Conservation (phyloP, 2,797 vertebrate genomes). For the Astyanax mexicanus region DNA sequence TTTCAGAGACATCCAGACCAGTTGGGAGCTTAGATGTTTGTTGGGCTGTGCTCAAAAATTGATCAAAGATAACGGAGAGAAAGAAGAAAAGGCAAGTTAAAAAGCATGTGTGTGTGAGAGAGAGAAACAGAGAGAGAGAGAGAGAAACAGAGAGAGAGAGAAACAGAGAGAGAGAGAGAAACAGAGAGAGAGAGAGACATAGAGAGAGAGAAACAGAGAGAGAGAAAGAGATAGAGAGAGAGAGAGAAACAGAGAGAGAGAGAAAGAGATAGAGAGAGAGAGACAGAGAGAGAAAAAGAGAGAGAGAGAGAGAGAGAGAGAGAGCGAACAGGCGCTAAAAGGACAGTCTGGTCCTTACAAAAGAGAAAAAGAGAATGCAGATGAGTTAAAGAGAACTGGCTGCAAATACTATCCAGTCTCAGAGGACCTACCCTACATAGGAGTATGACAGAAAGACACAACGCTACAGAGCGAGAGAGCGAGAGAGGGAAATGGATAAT, state of each 20-base stretch:
- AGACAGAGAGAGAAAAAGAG: neutral
- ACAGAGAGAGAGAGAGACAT: neutral
- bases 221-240: neutral
- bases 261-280: neutral
- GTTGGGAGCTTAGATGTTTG: neutral
- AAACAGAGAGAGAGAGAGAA: neutral
- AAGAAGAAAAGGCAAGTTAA: neutral
- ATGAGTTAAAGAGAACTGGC: slow-evolving; percentile 30
- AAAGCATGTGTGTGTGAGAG: neutral
- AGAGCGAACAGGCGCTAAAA: neutral
- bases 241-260: neutral
- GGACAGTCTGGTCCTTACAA: neutral
- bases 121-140: neutral
- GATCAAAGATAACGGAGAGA: neutral
- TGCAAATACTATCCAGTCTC: slow-evolving; percentile 29
- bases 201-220: neutral
- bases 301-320: neutral
- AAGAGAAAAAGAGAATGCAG: neutral
- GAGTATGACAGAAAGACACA: slow-evolving; percentile 20
- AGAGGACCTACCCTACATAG: slow-evolving; percentile 37
- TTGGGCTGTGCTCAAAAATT: neutral
- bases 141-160: neutral
- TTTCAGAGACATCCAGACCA: neutral
- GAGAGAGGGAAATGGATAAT: slow-evolving; percentile 12
- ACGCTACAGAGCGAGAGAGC: neutral